Conservation (phyloP, 1,140 invertebrate genomes). For the Calephelis nemesis region DNA sequence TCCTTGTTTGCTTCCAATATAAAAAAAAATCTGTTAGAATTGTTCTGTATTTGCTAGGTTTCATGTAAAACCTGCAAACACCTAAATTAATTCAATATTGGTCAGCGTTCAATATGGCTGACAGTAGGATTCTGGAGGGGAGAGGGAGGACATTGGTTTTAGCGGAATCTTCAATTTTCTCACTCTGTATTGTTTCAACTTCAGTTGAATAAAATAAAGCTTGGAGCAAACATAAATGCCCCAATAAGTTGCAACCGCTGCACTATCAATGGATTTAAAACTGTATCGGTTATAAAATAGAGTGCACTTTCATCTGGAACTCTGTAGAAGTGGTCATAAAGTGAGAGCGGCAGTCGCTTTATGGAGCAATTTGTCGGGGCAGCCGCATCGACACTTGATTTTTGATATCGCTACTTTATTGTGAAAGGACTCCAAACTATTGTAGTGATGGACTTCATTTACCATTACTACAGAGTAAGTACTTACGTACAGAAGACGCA, state of each 20-base stretch:
- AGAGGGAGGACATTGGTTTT: neutral
- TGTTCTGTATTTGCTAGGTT: too few species aligned
- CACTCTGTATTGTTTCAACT: conserved; percentile 28
- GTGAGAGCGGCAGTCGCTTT: conserved; percentile 22
- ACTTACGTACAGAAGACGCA: too few species aligned
- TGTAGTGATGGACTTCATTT: conserved; percentile 10
- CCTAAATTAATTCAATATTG: neutral
- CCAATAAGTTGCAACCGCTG: conserved; percentile 23
- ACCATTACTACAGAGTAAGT: conserved; percentile 26
- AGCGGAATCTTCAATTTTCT: conserved; percentile 25
- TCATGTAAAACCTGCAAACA: too few species aligned
- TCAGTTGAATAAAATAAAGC: conserved; percentile 28
- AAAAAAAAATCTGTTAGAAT: too few species aligned
- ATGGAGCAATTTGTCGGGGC: conserved; percentile 34
- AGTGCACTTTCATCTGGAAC: conserved; percentile 1
- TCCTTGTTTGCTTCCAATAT: too few species aligned
- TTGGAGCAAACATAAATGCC: conserved; percentile 21
- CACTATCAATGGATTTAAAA: neutral
- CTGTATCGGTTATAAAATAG: neutral
- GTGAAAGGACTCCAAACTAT: neutral
- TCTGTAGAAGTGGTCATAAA: conserved; percentile 21
- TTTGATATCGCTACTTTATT: conserved; percentile 38
- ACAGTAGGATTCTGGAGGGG: neutral
- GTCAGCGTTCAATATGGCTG: neutral
- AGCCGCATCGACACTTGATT: conserved; percentile 34